A percentile compares a stretch with the other conserved stretches of the same genome.
phyloP scores from a whole-genome alignment of 2,797 vertebrate genomes.

The Podarcis lilfordi region DNA sequence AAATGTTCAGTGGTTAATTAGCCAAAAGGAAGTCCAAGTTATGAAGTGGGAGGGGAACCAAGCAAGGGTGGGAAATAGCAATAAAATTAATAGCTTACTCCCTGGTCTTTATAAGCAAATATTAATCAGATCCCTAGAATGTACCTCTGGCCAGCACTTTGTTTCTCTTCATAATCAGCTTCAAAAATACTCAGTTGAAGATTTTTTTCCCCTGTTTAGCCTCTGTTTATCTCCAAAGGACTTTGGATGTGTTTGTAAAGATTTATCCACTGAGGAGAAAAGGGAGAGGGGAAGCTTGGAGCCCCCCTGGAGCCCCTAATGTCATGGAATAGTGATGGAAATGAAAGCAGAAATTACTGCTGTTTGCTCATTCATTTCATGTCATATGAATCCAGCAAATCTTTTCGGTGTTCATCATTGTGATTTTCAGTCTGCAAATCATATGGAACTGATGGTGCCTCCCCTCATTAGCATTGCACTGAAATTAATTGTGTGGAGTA shows the following conservation, averaged over 20 bases:
- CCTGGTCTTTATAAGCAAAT: constrained; percentile 58
- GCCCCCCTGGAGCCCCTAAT: too few relatives aligned
- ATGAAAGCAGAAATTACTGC: too few relatives aligned
- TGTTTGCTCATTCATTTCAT: too few relatives aligned
- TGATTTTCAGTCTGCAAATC: too few relatives aligned
- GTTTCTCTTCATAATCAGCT: constrained; percentile 44
- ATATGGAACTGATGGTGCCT: too few relatives aligned
- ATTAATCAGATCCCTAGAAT: constrained; percentile 67
- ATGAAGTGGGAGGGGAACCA: constrained; percentile 39
- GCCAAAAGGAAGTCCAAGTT: constrained; percentile 76
- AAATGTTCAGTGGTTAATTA: constrained; percentile 81
- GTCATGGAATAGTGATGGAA: too few relatives aligned
- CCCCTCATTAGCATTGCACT: too few relatives aligned
- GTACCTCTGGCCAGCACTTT: constrained; percentile 57
- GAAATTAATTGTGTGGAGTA: too few relatives aligned
- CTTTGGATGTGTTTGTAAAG: constrained; percentile 45
- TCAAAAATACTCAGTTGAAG: constrained; percentile 54
- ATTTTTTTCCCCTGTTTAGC: constrained; percentile 39
- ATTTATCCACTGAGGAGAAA: too few relatives aligned
- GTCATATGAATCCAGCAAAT: too few relatives aligned
- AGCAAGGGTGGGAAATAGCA: constrained; percentile 61
- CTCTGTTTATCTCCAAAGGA: constrained; percentile 49
- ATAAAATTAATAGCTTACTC: constrained; percentile 73
- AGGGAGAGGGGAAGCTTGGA: too few relatives aligned
- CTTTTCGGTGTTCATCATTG: too few relatives aligned